Percentiles rank a stretch among this genome's conserved stretches.
These are phyloP conservation scores for Melangyna quadrimaculata DNA, from an alignment of 2,888 invertebrate genomes.

Conservation along the genomic window DNA sequence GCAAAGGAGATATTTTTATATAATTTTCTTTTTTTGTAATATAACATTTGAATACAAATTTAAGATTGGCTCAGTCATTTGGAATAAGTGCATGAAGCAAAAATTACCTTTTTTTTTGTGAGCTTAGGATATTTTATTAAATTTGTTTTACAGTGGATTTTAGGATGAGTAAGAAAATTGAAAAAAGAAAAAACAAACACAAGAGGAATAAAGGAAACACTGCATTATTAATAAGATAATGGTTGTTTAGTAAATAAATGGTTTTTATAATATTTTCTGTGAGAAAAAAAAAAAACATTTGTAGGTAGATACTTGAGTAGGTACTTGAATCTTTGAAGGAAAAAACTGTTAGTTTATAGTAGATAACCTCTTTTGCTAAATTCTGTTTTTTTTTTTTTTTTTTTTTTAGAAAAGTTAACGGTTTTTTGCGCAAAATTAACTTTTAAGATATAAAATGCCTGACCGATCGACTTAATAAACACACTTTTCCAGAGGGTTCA, in stretches of 20 bases:
- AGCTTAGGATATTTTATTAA: conserved; percentile 33
- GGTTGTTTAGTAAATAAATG: conserved; percentile 8
- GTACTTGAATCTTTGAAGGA: background rate
- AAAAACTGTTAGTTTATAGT: background rate
- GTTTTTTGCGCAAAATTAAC: no score
- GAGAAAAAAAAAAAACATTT: background rate
- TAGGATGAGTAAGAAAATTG: background rate
- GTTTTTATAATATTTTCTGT: background rate
- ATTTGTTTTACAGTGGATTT: conserved; percentile 25
- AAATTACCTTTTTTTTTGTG: conserved; percentile 20
- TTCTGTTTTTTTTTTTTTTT: no score
- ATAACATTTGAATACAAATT: conserved; percentile 60
- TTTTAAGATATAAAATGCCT: no score
- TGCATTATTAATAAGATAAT: background rate
- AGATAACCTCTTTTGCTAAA: background rate
- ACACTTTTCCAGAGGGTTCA: no score
- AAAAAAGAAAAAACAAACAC: background rate
- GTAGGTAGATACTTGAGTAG: background rate
- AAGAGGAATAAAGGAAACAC: background rate
- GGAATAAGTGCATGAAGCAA: conserved; percentile 57
- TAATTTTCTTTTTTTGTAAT: background rate
- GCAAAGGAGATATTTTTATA: conserved; percentile 20
- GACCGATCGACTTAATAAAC: no score
- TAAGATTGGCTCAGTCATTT: conserved; percentile 20
- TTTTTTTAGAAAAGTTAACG: no score